Base-by-base conservation (phyloP, 2,113 vertebrate genomes). In the Chitala chitala region DNA sequence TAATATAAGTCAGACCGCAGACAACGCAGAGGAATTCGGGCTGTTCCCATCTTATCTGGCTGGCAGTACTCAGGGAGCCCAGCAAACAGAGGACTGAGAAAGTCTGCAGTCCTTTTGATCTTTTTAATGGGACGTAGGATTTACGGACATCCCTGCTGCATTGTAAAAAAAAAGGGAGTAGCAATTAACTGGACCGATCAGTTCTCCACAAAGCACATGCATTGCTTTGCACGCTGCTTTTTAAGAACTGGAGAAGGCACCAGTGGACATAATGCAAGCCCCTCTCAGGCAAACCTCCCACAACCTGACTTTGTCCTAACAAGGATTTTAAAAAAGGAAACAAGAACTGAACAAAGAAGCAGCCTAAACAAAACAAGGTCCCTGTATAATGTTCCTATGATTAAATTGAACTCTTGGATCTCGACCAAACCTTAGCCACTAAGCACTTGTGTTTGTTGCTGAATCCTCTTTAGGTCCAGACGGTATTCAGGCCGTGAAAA, bases 331-430 rank as follows among this genome's bases (percentile, higher is more conserved):
- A 73, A 63, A 20, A 73, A 79, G 69, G 76, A 78, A 76, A 80
- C 74, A 80, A 29, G 72, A 69, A 71, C 56, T 77, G 53, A 77
- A 78, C 77, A 82, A 86, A 85, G 86, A 89, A 85, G 83, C 79
- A 80, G 82, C 78, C 64, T 82, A 82, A 76, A 77, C 81, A 78
- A 83, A 80, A 86, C 71, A 85, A 80, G 85, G 81, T 46, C 73
- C 80, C 80, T 79, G 75, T 75, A 83, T 80, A 72, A 80, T 84
- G 83, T 66, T 76, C 72, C 80, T 80, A 83, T 86, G 85, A 90
- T 91, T 87, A 89, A 89, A 87, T 86, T 87, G 84, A 73, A 83
- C 78, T 80, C 86, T 85, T 88, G 86, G 85, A 87, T 80, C 71
- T 54, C 68, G 79, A 82, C 87, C 87, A 86, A 80, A 81, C 10